Evolutionary conservation across 2,888 invertebrate genomes (phyloP), one percentile per base, ranked within the genome.

Genomic region (Arrhopalites spinosus): DNA sequence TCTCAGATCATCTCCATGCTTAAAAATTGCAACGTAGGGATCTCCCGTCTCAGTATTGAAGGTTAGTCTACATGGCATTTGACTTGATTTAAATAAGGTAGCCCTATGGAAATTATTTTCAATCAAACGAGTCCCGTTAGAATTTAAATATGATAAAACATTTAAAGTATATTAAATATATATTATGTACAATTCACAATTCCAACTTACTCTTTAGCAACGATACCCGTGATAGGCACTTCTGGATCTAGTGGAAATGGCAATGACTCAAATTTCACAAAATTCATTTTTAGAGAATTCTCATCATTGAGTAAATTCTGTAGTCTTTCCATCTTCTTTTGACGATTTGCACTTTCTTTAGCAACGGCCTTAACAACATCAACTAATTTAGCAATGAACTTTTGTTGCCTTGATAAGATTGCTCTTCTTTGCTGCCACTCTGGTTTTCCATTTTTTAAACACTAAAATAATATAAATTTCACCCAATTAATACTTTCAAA

Each of bases 241-340:
- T 91, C 92, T 0, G 99, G 98, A 87, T 99, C 98, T 15, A 99
- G 86, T 0, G 98, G 98, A 84, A 98, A 92, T 0, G 96, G 95
- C 84, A 98, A 90, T 0, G 95, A 92, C 81, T 97, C 96, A 85
- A 97, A 95, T 85, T 91, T 91, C 0, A 92, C 89, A 86, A 97
- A 96, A 87, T 94, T 95, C 78, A 92, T 91, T 86, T 94, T 94
- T 85, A 92, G 92, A 0, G 89, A 88, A 85, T 93, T 93, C 45
- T 77, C 89, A 84, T 95, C 95, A 0, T 91, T 90, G 0, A 98
- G 87, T 0, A 96, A 85, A 68, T 92, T 90, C 84, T 95, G 95
- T 1, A 98, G 88, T 79, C 94, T 89, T 84, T 96, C 96, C 0
- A 93, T 93, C 88, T 98, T 98, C 85, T 93, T 93, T 85, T 92